These are phyloP conservation scores for Rhopalosiphum nymphaeae DNA, from an alignment of 2,888 invertebrate genomes.

Conservation along the genomic window DNA sequence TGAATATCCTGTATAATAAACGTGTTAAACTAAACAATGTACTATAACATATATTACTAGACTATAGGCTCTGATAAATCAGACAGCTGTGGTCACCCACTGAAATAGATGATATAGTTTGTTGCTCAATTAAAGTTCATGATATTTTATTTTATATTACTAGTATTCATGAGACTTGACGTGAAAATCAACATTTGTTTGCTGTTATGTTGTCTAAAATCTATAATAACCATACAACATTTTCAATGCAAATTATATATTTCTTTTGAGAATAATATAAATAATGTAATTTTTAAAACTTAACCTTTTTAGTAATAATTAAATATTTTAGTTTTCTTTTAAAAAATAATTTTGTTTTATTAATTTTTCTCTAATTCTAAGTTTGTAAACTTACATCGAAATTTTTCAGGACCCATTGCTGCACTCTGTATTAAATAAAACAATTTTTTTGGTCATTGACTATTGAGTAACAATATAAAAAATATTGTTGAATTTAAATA, in stretches of 20 bases:
- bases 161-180: neutral
- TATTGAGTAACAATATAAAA: neutral
- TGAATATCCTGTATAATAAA: neutral
- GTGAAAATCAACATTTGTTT: neutral
- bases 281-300: neutral
- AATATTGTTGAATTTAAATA: neutral
- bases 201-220: neutral
- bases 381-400: neutral
- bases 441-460: neutral
- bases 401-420: neutral
- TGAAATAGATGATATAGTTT: neutral
- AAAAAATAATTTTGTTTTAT: neutral
- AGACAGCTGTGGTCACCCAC: neutral
- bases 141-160: neutral
- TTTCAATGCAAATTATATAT: neutral
- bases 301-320: neutral
- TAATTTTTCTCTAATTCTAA: neutral
- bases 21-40: neutral
- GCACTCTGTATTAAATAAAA: neutral
- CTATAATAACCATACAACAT: neutral
- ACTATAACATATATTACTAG: neutral
- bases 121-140: neutral
- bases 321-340: neutral
- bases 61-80: neutral
- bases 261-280: neutral